Percentiles rank a stretch among this genome's conserved stretches.
phyloP scores from a whole-genome alignment of 2,888 invertebrate species.

The Eugnorisma glareosa region DNA sequence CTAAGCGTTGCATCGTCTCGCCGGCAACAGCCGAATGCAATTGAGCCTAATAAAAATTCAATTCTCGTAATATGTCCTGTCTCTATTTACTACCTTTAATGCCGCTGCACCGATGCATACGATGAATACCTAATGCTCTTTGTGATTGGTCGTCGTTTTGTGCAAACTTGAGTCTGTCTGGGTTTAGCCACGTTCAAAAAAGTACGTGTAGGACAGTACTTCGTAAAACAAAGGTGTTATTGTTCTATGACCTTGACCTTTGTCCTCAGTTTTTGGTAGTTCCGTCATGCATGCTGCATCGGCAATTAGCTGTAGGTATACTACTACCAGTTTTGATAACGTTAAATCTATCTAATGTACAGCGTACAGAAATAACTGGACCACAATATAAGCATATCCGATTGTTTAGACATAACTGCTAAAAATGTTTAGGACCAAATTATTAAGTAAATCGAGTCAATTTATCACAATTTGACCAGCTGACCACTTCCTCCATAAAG shows the following conservation, averaged over 20 bases:
- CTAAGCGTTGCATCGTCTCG: conserved; percentile 44
- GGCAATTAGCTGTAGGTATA: neutral
- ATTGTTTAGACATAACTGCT: neutral
- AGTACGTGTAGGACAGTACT: conserved; percentile 39
- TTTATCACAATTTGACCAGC: neutral
- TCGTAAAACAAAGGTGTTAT: conserved; percentile 38
- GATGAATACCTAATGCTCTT: conserved; percentile 84
- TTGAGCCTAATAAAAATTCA: conserved; percentile 86
- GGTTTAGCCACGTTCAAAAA: conserved; percentile 58
- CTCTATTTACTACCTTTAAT: conserved; percentile 83
- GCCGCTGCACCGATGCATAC: conserved; percentile 80
- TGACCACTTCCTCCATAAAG: conserved; percentile 25
- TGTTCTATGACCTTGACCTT: conserved; percentile 52
- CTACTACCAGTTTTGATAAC: neutral
- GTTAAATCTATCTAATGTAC: neutral
- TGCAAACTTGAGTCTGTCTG: conserved; percentile 71
- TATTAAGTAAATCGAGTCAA: neutral
- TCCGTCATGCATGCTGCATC: neutral
- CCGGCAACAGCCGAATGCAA: conserved; percentile 72
- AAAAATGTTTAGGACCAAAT: neutral
- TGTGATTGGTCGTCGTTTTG: conserved; percentile 76
- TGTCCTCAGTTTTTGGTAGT: conserved; percentile 20
- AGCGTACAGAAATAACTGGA: neutral
- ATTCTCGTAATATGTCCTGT: conserved; percentile 81
- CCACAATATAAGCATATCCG: neutral